Conservation (phyloP, 2,113 vertebrate species). For the Strigops habroptila region DNA sequence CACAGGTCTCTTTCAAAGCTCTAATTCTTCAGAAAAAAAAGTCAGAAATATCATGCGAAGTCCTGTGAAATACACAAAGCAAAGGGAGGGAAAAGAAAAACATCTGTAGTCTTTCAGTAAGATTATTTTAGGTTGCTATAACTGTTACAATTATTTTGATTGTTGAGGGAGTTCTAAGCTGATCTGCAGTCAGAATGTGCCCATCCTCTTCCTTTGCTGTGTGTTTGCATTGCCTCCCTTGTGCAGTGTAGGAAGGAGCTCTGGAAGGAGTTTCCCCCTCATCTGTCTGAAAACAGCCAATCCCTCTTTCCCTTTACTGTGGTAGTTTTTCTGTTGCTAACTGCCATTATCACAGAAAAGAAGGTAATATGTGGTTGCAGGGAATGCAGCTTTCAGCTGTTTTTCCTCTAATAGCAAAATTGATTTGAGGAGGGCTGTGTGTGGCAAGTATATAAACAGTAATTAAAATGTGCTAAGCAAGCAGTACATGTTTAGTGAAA, state of each 20-base stretch:
- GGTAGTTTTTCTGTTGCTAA: background rate
- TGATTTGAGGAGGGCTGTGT: background rate
- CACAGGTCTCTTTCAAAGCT: background rate
- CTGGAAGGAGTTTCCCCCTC: background rate
- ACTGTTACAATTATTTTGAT: background rate
- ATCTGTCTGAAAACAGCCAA: background rate
- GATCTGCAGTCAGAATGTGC: rapidly evolving
- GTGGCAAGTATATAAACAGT: background rate
- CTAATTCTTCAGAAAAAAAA: background rate
- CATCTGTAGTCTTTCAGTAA: background rate
- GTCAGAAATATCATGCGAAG: background rate
- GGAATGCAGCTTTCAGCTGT: background rate
- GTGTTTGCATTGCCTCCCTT: background rate
- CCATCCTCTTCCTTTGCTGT: background rate
- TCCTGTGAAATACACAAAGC: background rate
- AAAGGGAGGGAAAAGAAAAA: too few relatives aligned
- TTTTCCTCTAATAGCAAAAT: background rate
- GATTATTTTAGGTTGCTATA: background rate
- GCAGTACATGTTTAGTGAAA: background rate
- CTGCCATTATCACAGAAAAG: background rate
- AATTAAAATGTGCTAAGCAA: background rate
- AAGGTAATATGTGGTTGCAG: background rate
- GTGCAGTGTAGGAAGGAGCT: background rate
- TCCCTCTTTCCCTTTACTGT: background rate
- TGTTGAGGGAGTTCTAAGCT: background rate